Percentiles rank a stretch among this genome's conserved stretches.
Conservation (phyloP, 2,797 vertebrate genomes). For the Apodemus agrarius region DNA sequence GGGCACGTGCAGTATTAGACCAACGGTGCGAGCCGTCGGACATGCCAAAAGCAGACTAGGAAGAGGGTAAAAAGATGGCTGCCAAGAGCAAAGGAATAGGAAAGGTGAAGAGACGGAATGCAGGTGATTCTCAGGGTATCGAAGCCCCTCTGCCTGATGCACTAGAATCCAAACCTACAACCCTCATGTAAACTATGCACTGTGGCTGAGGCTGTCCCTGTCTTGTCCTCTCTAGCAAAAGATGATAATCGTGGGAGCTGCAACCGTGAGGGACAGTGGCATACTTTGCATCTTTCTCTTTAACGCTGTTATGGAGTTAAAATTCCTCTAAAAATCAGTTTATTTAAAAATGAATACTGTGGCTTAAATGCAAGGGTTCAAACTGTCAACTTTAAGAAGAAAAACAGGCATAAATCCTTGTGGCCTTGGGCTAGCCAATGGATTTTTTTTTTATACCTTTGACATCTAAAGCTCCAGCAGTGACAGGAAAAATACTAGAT, state of each 20-base stretch:
- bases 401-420: neutral
- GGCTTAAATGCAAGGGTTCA: neutral
- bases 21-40: neutral
- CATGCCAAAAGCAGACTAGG: neutral
- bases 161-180: neutral
- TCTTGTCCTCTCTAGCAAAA: neutral
- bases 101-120: neutral
- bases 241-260: neutral
- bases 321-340: neutral
- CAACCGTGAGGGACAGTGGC: neutral
- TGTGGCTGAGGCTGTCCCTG: neutral
- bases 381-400: constrained; percentile 29
- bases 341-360: neutral
- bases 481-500: constrained; percentile 35
- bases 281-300: neutral
- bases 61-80: no score
- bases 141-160: neutral
- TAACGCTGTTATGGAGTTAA: neutral
- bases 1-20: neutral
- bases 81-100: neutral
- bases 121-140: neutral
- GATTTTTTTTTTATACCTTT: neutral
- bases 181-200: neutral
- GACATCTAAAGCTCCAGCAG: constrained; percentile 41
- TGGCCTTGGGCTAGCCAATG: constrained; percentile 17